Conservation (phyloP, 2,113 vertebrate genomes). For the Rattus rattus region DNA sequence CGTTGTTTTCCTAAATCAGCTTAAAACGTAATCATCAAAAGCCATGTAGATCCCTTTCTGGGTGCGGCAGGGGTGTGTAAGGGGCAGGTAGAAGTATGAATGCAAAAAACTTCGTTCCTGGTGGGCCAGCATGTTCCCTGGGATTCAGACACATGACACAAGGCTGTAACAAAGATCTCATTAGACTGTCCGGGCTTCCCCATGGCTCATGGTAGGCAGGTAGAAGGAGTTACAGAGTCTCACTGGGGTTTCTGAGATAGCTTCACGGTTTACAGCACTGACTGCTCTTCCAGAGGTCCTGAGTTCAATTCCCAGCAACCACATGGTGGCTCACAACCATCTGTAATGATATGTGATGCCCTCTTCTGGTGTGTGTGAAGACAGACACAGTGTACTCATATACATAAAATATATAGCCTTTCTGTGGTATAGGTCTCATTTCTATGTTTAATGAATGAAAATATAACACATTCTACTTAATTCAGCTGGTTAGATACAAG, state of each 20-base stretch:
- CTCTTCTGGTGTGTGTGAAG: no score
- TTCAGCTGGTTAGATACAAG: conserved; percentile 15
- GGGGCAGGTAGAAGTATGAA: conserved; percentile 4
- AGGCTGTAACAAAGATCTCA: neutral
- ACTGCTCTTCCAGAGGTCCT: no score
- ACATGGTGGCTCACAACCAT: no score
- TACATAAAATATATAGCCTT: neutral
- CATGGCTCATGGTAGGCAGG: neutral
- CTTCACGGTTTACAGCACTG: no score
- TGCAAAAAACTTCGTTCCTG: neutral
- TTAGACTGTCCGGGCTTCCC: neutral
- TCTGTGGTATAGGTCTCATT: neutral
- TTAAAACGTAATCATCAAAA: conserved; percentile 13
- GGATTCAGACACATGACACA: neutral
- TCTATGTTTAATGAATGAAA: conserved; percentile 7
- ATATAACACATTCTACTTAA: conserved; percentile 1
- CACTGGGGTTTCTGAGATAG: neutral
- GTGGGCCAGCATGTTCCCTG: neutral
- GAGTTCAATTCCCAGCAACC: no score
- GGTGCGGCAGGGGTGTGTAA: neutral
- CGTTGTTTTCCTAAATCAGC: neutral
- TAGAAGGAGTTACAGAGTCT: neutral
- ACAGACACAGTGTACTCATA: no score
- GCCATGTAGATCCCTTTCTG: neutral
- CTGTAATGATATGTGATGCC: no score